Percentiles rank a stretch among this genome's conserved stretches.
phyloP scores from a whole-genome alignment of 2,888 invertebrate genomes.

The Thymelicus sylvestris region DNA sequence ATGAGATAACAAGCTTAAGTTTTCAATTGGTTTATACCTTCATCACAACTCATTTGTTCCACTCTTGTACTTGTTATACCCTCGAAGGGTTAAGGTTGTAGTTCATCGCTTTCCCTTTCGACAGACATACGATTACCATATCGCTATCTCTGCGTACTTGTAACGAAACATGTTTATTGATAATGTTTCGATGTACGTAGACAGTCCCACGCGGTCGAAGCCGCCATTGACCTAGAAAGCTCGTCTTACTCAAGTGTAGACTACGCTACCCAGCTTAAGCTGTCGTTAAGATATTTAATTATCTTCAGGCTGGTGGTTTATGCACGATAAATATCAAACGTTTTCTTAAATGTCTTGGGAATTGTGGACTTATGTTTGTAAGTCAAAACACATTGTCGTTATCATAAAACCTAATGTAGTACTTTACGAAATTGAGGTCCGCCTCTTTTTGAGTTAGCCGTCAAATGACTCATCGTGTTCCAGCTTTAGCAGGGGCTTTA shows the following conservation, averaged over 20 bases:
- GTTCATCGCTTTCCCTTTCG: background rate
- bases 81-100: background rate
- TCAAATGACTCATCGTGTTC: no score
- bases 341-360: no score
- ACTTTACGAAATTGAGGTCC: no score
- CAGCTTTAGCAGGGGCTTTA: no score
- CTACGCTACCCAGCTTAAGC: conserved; percentile 4
- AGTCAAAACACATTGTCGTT: no score
- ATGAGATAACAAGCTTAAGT: no score
- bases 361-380: no score
- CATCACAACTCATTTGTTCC: background rate
- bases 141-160: background rate
- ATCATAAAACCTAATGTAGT: no score
- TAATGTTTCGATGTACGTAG: conserved; percentile 7
- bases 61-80: background rate
- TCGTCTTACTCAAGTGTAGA: conserved; percentile 24
- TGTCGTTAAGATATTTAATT: conserved; percentile 3
- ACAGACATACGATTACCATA: no score
- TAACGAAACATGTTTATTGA: conserved; percentile 21
- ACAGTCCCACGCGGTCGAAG: conserved; percentile 12
- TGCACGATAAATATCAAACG: no score
- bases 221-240: conserved; percentile 35
- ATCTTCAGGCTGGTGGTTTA: background rate
- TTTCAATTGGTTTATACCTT: no score
- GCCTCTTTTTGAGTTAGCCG: no score